Conservation (phyloP, 2,113 vertebrate genomes). For the Cheirogaleus medius region DNA sequence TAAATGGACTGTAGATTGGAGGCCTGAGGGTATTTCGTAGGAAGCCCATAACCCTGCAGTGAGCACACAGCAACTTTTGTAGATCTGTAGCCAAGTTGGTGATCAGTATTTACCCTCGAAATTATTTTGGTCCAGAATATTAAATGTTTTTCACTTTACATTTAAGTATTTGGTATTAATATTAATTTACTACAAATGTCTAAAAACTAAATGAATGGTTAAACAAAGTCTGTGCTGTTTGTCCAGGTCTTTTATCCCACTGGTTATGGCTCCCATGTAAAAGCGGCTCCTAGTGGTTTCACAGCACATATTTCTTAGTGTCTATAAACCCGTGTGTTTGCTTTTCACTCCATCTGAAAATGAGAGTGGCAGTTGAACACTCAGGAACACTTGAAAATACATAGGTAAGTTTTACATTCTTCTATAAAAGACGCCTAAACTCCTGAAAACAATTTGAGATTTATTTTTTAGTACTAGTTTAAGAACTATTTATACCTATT, state of each 20-base stretch:
- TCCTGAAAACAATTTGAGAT: constrained; percentile 45
- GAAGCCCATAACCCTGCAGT: neutral
- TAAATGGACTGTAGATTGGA: constrained; percentile 55
- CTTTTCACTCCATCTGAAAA: neutral
- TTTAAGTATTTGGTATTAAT: constrained; percentile 39
- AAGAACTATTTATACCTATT: neutral
- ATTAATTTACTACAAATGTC: neutral
- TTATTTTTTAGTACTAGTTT: neutral
- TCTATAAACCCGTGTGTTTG: neutral
- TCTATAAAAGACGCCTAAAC: constrained; percentile 23
- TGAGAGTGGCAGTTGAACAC: constrained; percentile 49
- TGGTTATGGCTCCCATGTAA: rapidly evolving
- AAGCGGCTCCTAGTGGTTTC: neutral
- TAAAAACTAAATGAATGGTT: neutral
- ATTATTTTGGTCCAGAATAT: neutral
- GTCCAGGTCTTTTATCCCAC: neutral
- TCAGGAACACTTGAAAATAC: constrained; percentile 69
- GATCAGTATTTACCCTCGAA: constrained; percentile 13
- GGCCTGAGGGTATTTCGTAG: constrained; percentile 31
- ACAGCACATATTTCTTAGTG: rapidly evolving
- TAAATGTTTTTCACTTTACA: constrained; percentile 17
- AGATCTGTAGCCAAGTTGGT: neutral
- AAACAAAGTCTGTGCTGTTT: neutral
- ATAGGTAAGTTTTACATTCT: constrained; percentile 51
- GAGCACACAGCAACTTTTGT: neutral